A percentile compares a stretch with the other conserved stretches of the same genome.
Evolutionary conservation across 2,113 vertebrate species (phyloP).

Genomic region (Mastomys coucha): DNA sequence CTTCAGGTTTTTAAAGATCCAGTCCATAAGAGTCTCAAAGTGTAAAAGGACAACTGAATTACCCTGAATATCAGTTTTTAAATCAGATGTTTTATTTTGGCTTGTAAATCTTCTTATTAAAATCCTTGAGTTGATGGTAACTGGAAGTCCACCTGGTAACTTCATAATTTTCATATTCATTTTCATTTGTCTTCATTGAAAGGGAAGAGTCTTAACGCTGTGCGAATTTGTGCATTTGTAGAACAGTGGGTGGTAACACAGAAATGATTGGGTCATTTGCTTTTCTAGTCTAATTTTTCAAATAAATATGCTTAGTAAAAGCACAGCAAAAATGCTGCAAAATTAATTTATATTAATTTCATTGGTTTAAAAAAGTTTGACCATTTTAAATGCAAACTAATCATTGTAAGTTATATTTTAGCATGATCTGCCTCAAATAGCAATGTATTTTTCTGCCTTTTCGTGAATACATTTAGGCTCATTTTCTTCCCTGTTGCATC

Average conservation of each 20-base stretch:
- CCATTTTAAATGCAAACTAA: slow-evolving; percentile 75
- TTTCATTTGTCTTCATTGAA: slow-evolving; percentile 67
- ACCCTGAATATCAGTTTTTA: slow-evolving; percentile 75
- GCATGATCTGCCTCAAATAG: slow-evolving; percentile 78
- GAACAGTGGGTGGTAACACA: slow-evolving; percentile 8
- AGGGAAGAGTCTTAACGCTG: slow-evolving; percentile 64
- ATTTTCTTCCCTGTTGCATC: slow-evolving; percentile 59
- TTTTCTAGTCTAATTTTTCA: slow-evolving; percentile 61
- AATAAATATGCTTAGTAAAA: slow-evolving; percentile 59
- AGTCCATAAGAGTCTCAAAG: slow-evolving; percentile 66
- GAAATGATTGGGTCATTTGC: slow-evolving; percentile 16
- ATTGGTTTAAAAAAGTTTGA: slow-evolving; percentile 48
- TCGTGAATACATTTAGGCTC: slow-evolving; percentile 75
- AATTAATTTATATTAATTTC: slow-evolving; percentile 69
- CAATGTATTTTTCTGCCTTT: slow-evolving; percentile 73
- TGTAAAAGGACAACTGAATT: slow-evolving; percentile 64
- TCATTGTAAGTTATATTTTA: slow-evolving; percentile 79
- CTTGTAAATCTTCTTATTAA: slow-evolving; percentile 71
- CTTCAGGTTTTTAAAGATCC: slow-evolving; percentile 75
- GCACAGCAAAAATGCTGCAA: slow-evolving; percentile 48
- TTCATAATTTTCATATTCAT: slow-evolving; percentile 9
- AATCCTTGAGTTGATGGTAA: slow-evolving; percentile 59
- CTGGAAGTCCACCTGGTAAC: slow-evolving; percentile 56
- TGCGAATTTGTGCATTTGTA: slow-evolving; percentile 64
- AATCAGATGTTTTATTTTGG: slow-evolving; percentile 78